A percentile compares a stretch with the other conserved stretches of the same genome.
These are phyloP conservation scores for Anas platyrhynchos DNA, from an alignment of 2,113 vertebrate genomes.

Conservation along the genomic window DNA sequence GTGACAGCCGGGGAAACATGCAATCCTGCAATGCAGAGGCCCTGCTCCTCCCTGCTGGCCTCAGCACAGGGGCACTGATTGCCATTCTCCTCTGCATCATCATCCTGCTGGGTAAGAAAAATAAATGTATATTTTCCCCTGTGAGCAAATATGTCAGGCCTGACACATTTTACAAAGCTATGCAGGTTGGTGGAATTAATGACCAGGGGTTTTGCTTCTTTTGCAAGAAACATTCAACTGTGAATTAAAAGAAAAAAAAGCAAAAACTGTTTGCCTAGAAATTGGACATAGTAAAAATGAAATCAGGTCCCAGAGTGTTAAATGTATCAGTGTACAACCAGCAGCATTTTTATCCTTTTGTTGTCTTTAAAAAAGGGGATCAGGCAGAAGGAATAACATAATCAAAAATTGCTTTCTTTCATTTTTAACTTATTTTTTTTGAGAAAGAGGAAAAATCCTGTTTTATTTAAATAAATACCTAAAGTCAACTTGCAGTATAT, in stretches of 20 bases:
- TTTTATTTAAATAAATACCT: background rate
- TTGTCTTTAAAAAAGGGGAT: background rate
- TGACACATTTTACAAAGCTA: background rate
- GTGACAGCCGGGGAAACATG: conserved; percentile 77
- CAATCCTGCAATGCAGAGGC: conserved; percentile 80
- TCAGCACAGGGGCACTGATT: conserved; percentile 80
- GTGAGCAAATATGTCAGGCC: background rate
- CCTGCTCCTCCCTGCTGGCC: conserved; percentile 76
- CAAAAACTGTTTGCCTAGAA: background rate
- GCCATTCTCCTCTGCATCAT: conserved; percentile 82
- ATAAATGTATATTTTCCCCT: fast-evolving
- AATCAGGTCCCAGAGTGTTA: background rate
- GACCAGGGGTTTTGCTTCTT: background rate
- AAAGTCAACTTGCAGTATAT: background rate
- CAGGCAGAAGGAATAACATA: background rate
- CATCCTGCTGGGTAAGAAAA: conserved; percentile 84
- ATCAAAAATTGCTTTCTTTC: background rate
- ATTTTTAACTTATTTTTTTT: background rate
- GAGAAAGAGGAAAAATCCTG: background rate
- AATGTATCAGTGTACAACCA: background rate
- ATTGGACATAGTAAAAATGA: background rate
- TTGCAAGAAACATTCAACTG: background rate
- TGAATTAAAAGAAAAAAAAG: background rate
- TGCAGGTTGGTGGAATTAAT: background rate
- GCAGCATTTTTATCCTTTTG: background rate